Conservation (phyloP, 1,140 invertebrate genomes). For the Papilio xuthus region DNA sequence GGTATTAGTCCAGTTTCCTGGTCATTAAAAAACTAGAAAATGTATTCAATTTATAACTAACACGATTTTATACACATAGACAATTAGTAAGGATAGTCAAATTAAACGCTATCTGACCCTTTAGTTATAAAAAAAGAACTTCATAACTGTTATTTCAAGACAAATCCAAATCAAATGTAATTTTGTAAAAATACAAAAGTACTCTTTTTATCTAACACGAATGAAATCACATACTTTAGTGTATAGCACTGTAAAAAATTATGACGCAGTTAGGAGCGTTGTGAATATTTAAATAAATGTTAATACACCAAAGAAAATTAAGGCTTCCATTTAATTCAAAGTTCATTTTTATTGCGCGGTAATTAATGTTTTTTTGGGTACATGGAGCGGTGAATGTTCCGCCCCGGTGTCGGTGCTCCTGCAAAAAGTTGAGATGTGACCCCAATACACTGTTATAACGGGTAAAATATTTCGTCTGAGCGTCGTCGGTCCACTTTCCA, state of each 20-base stretch:
- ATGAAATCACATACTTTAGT: not conserved
- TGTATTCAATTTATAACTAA: too few relatives aligned
- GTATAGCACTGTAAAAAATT: not conserved
- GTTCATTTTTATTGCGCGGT: slow-evolving; percentile 6
- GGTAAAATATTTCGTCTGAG: slow-evolving; percentile 31
- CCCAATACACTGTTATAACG: slow-evolving; percentile 32
- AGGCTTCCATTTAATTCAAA: not conserved
- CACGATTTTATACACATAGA: too few relatives aligned
- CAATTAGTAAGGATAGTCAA: too few relatives aligned
- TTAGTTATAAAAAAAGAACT: too few relatives aligned
- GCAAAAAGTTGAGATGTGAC: slow-evolving; percentile 36
- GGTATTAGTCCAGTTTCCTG: too few relatives aligned
- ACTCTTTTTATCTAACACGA: not conserved
- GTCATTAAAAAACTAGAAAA: too few relatives aligned
- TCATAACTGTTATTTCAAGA: too few relatives aligned
- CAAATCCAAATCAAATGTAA: not conserved
- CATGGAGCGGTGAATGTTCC: slow-evolving; percentile 19
- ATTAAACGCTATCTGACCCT: too few relatives aligned
- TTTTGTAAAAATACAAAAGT: not conserved
- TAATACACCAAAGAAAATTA: not conserved
- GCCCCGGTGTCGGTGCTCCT: slow-evolving; percentile 11
- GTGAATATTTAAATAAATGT: not conserved
- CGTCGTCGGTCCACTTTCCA: slow-evolving; percentile 29
- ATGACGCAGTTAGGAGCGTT: not conserved
- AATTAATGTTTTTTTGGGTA: slow-evolving; percentile 15